These are phyloP conservation scores for Gnathonemus longibarbis DNA, from an alignment of 2,113 vertebrate genomes.

Conservation along the genomic window DNA sequence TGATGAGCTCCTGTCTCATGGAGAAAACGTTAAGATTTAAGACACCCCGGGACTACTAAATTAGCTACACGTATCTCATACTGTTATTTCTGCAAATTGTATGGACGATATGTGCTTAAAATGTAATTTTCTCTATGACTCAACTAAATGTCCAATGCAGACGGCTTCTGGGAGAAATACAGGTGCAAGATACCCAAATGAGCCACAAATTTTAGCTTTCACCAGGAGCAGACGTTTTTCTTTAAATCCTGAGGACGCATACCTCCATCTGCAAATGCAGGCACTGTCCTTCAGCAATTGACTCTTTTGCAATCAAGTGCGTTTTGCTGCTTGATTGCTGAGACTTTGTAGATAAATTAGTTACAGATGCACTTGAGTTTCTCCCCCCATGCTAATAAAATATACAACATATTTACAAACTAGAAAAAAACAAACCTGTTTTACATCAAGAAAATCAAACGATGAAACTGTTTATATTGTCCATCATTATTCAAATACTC, in stretches of 20 bases:
- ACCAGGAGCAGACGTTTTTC: conserved; percentile 21
- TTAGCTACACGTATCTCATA: conserved; percentile 53
- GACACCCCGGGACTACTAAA: conserved; percentile 53
- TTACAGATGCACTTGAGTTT: background rate
- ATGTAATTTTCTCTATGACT: conserved; percentile 62
- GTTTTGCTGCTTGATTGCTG: background rate
- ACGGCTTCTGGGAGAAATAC: conserved; percentile 51
- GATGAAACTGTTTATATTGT: background rate
- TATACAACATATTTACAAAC: conserved; percentile 47
- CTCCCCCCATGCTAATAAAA: conserved; percentile 56
- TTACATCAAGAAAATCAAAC: background rate
- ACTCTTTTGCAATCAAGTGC: background rate
- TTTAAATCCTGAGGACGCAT: conserved; percentile 20
- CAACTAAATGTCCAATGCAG: conserved; percentile 59
- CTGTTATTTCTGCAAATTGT: conserved; percentile 61
- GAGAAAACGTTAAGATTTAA: conserved; percentile 53
- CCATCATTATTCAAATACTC: background rate
- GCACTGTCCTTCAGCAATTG: background rate
- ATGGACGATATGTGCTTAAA: conserved; percentile 64
- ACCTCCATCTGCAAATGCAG: background rate
- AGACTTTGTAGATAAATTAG: background rate
- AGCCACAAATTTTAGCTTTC: conserved; percentile 50
- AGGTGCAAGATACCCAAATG: conserved; percentile 53
- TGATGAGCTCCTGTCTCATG: conserved; percentile 43
- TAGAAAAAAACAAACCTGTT: background rate